phyloP scores from a whole-genome alignment of 2,888 invertebrate species.

The Aspidiotus destructor region DNA sequence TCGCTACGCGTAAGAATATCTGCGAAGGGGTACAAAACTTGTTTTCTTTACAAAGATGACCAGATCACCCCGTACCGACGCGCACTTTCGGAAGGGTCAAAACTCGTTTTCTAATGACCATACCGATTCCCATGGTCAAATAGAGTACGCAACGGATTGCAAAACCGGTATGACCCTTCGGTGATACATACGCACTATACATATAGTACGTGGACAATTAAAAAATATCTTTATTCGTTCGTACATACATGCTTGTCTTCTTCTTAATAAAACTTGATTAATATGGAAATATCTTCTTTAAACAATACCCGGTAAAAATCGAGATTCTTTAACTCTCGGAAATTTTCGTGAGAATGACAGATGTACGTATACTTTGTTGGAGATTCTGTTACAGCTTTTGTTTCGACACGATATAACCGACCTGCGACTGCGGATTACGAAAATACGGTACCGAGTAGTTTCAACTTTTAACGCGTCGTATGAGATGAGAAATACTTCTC shows the following conservation, averaged over 20 bases:
- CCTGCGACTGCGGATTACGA: no score
- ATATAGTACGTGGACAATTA: conserved; percentile 24
- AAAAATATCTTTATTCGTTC: not conserved
- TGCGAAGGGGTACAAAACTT: conserved; percentile 8
- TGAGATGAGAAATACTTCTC: no score
- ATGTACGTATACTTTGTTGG: not conserved
- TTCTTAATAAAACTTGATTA: conserved; percentile 20
- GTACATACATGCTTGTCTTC: not conserved
- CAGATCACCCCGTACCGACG: conserved; percentile 14
- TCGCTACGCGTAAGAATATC: not conserved
- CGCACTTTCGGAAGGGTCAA: conserved; percentile 20
- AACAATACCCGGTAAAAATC: not conserved
- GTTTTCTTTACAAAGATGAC: conserved; percentile 26
- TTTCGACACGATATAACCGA: no score
- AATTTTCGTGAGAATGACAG: not conserved
- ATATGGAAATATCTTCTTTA: conserved; percentile 14
- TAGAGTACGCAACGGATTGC: conserved; percentile 26
- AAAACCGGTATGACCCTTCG: conserved; percentile 23
- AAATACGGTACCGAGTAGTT: no score
- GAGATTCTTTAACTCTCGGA: not conserved
- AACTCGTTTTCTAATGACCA: conserved; percentile 31
- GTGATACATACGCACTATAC: not conserved
- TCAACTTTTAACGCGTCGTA: no score
- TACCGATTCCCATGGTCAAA: conserved; percentile 24
- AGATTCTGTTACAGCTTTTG: no score